Conservation (phyloP, 2,113 vertebrate species). For the Nibea coibor region DNA sequence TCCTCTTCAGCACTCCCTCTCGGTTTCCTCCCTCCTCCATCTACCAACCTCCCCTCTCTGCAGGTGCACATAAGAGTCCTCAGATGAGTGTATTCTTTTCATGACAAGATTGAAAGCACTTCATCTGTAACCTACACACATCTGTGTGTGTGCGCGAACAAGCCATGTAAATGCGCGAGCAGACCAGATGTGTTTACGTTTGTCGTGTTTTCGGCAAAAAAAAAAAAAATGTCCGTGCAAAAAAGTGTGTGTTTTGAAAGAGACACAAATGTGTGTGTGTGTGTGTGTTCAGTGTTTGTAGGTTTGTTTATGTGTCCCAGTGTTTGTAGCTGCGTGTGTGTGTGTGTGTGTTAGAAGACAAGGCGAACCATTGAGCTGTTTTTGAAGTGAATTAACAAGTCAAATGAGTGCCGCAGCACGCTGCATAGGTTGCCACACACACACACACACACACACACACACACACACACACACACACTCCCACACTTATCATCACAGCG, state of each 20-base stretch:
- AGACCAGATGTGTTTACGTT: constrained; percentile 41
- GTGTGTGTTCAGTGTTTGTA: constrained; percentile 13
- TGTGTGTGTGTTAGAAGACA: constrained; percentile 65
- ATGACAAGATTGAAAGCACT: constrained; percentile 72
- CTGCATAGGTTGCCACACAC: constrained; percentile 73
- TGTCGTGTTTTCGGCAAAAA: neutral
- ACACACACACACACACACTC: constrained; percentile 57
- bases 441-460: constrained; percentile 52
- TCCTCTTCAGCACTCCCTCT: constrained; percentile 22
- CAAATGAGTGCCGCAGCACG: constrained; percentile 78
- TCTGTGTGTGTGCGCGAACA: neutral
- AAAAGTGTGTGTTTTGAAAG: constrained; percentile 10
- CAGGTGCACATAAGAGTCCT: constrained; percentile 78
- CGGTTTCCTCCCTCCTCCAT: constrained; percentile 1
- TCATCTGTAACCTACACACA: constrained; percentile 73
- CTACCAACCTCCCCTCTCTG: constrained; percentile 29
- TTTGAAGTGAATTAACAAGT: constrained; percentile 83
- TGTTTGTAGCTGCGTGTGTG: constrained; percentile 21
- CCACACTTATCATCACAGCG: constrained; percentile 69
- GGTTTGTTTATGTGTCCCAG: constrained; percentile 9
- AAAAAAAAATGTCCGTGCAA: neutral
- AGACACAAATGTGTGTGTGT: constrained; percentile 4
- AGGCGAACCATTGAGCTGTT: constrained; percentile 76
- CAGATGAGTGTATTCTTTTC: constrained; percentile 70
- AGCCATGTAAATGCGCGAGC: too few relatives aligned